Evolutionary conservation across 2,888 invertebrate genomes (phyloP).

Genomic region (Hylaea fasciaria): DNA sequence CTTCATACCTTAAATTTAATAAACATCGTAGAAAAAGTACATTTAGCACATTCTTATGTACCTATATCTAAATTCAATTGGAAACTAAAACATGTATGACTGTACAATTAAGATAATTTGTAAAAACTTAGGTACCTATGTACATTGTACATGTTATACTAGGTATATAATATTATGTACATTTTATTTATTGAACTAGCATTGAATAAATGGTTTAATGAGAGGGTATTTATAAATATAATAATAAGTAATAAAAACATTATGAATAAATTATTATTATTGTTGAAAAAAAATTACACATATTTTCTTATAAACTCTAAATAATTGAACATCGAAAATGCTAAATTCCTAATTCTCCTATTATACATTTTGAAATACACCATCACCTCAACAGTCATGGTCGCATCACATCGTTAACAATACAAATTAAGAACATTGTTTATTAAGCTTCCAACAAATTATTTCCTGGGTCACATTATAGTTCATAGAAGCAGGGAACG

Average conservation of each 20-base stretch:
- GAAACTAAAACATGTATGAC: too few species aligned
- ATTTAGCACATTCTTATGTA: too few species aligned
- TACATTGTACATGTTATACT: too few species aligned
- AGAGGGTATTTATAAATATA: slow-evolving; percentile 4
- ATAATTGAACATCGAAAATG: slow-evolving; percentile 17
- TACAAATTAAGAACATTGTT: background rate
- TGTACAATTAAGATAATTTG: too few species aligned
- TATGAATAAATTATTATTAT: slow-evolving; percentile 25
- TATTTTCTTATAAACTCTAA: slow-evolving; percentile 20
- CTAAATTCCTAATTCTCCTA: background rate
- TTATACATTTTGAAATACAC: slow-evolving; percentile 8
- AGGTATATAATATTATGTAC: too few species aligned
- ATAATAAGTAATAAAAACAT: slow-evolving; percentile 12
- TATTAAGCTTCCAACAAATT: slow-evolving; percentile 1
- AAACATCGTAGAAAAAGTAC: too few species aligned
- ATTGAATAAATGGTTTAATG: slow-evolving; percentile 3
- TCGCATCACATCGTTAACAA: slow-evolving; percentile 4
- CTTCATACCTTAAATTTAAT: too few species aligned
- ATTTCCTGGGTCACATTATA: background rate
- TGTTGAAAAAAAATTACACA: slow-evolving; percentile 14
- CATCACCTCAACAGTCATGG: slow-evolving; percentile 18
- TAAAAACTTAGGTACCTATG: too few species aligned
- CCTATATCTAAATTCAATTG: too few species aligned
- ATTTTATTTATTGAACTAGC: background rate
- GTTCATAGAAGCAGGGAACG: background rate